phyloP scores from a whole-genome alignment of 2,888 invertebrate genomes.

The Meandrusa payeni region DNA sequence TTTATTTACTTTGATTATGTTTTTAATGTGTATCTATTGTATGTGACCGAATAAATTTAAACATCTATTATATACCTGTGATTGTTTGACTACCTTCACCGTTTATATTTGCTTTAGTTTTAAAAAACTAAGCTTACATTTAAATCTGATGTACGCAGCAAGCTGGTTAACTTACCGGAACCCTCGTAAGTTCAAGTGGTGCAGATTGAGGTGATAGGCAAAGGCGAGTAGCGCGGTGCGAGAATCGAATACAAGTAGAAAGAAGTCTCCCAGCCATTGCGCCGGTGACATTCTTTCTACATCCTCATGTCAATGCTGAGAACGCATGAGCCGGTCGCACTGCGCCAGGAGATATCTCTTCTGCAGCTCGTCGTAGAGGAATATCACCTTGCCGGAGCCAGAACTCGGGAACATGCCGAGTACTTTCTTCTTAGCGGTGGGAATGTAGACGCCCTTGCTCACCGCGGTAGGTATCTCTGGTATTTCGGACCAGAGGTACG shows the following conservation, averaged over 20 bases:
- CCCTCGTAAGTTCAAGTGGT: conserved; percentile 60
- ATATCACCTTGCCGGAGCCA: conserved; percentile 82
- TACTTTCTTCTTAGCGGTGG: conserved; percentile 81
- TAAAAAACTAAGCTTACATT: too few species aligned
- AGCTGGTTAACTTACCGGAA: conserved; percentile 44
- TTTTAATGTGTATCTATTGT: too few species aligned
- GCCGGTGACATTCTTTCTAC: conserved; percentile 60
- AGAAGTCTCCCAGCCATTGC: conserved; percentile 56
- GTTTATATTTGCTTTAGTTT: too few species aligned
- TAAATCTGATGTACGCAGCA: too few species aligned
- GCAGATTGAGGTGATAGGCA: conserved; percentile 67
- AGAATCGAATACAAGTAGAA: conserved; percentile 68
- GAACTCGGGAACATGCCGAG: conserved; percentile 83
- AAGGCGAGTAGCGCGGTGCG: conserved; percentile 61
- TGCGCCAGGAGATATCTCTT: conserved; percentile 66
- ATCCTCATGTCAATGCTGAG: conserved; percentile 67
- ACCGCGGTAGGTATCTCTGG: conserved; percentile 83
- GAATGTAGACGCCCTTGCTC: conserved; percentile 85
- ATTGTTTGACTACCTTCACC: too few species aligned
- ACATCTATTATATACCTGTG: too few species aligned
- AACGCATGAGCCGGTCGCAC: conserved; percentile 60
- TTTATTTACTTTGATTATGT: too few species aligned
- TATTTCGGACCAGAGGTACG: conserved; percentile 89
- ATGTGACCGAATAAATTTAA: too few species aligned
- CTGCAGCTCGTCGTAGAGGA: conserved; percentile 69